phyloP scores from a whole-genome alignment of 2,888 invertebrate genomes.

The Lomographa bimaculata region DNA sequence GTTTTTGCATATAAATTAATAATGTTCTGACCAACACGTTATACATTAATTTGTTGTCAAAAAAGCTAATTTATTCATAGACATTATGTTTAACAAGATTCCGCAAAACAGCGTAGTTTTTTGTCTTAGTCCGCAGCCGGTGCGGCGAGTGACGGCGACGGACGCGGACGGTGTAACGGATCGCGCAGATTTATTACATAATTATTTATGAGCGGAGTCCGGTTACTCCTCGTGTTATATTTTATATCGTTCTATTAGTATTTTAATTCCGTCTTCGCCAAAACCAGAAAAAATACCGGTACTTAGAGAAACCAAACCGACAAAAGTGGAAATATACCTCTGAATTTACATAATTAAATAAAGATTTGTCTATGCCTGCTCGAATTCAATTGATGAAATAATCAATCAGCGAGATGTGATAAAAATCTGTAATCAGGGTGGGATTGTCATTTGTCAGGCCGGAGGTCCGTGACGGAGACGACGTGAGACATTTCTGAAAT shows the following conservation, averaged over 20 bases:
- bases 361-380: no score
- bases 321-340: no score
- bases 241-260: no score
- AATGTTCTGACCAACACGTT: conserved; percentile 1
- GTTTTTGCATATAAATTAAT: conserved; percentile 2
- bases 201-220: no score
- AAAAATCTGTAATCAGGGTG: conserved; percentile 9
- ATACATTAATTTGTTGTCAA: conserved; percentile 1
- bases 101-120: conserved; percentile 1
- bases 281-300: no score
- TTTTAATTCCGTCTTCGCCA: no score
- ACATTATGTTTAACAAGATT: conserved; percentile 1
- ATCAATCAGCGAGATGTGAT: conserved; percentile 17
- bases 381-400: conserved; percentile 3
- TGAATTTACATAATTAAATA: no score
- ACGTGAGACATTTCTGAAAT: no score
- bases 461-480: conserved; percentile 7
- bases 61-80: conserved; percentile 13
- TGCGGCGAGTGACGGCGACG: neutral
- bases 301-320: no score
- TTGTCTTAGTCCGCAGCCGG: neutral
- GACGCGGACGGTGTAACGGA: neutral
- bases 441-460: conserved; percentile 12
- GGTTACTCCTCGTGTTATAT: no score
- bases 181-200: no score